Base-by-base conservation (phyloP, 1,140 invertebrate species). In the Neodiprion pinetum region DNA sequence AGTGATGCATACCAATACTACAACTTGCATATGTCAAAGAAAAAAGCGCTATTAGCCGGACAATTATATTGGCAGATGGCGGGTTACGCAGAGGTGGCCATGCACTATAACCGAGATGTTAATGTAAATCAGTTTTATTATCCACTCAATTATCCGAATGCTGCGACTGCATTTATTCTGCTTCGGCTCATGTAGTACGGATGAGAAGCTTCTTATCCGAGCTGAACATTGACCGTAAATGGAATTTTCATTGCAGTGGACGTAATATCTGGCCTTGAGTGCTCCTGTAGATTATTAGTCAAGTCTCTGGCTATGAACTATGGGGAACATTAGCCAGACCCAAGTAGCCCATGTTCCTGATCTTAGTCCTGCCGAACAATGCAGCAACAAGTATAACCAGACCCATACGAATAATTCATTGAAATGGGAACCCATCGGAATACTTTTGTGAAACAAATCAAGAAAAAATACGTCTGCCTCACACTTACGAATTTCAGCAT, bases 111-210 rank as follows among this genome's bases (percentile, higher is more conserved):
- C 53, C 11, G 53, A 14, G 8, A 17, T 14, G n/a, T 61, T 12
- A 61, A 17, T 61, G 53, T 61, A 17, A 61, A 61, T 61, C 53
- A 61, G 53, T 61, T 61, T 61, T 61, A 61, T 61, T 61, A 61
- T 61, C 53, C 53, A 61, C 53, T 61, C n/a, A 61, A 61, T 61
- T 61, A 61, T 17, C 53, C 11, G 53, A 61, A 5, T 61, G 53
- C 53, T 12, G 9, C 11, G 53, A 17, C 53, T 61, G 53, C 53
- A 17, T 61, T 61, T 17, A 61, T 61, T 61, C 53, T 61, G 53
- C 53, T 61, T 61, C 9, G 0, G 53, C n/a, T 61, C 53, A 14
- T 9, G n/a, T 61, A 4, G 53, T 61, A 14, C 53, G 28, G 28
- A 40, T 40, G 28, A 40, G 28, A 40, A 40, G 28, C 28, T 40